Evolutionary conservation across 53 echinoderm and acorn worm species (phyloP).

Genomic region (Temnopleurus reevesii): DNA sequence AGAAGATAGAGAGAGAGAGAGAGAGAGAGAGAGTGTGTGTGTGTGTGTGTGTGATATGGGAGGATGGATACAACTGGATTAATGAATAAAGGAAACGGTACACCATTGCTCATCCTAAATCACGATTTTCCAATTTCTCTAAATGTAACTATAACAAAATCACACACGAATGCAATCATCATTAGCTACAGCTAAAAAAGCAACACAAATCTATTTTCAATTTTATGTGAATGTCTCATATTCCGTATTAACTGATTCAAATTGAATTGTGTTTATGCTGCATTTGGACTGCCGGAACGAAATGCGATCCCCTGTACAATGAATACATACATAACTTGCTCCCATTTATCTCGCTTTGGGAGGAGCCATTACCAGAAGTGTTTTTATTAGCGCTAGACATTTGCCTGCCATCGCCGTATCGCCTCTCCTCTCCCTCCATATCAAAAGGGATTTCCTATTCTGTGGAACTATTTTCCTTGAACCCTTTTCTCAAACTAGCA

Average conservation of each 20-base stretch:
- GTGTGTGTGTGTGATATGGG: background rate
- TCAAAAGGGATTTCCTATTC: too few species aligned
- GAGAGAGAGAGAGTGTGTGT: background rate
- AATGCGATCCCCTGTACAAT: background rate
- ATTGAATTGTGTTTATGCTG: background rate
- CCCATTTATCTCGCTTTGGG: background rate
- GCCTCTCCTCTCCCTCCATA: background rate
- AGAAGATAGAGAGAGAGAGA: too few species aligned
- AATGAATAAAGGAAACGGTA: constrained; percentile 6
- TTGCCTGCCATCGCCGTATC: background rate
- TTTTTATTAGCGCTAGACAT: background rate
- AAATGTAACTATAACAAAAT: background rate
- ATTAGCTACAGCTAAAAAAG: background rate
- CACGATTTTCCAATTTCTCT: background rate
- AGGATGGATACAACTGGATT: background rate
- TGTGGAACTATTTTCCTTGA: background rate
- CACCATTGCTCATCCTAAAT: background rate
- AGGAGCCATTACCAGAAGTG: background rate
- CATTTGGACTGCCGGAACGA: background rate
- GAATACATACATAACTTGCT: background rate
- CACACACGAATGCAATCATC: background rate
- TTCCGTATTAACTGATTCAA: background rate
- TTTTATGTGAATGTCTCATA: background rate
- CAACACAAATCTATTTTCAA: background rate
- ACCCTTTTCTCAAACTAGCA: background rate